Conservation (phyloP, 2,888 invertebrate genomes). For the Epirrhoe alternata region DNA sequence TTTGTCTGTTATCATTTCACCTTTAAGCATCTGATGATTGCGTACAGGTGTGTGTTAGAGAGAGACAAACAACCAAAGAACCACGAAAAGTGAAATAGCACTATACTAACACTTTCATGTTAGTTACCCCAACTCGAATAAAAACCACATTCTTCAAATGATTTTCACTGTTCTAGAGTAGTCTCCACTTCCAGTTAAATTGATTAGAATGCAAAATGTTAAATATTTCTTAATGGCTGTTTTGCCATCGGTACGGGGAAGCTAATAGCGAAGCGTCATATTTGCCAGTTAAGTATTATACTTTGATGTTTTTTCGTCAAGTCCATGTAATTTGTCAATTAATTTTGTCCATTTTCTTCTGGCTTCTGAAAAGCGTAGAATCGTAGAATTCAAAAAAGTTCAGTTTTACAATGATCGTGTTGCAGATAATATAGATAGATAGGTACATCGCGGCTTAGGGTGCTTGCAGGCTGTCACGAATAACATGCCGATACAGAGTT, state of each 20-base stretch:
- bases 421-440: neutral
- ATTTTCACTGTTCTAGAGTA: slow-evolving; percentile 8
- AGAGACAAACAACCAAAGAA: neutral
- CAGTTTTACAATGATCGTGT: slow-evolving; percentile 13
- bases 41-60: slow-evolving; percentile 6
- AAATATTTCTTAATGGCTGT: slow-evolving; percentile 11
- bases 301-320: slow-evolving; percentile 16
- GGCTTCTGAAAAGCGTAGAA: slow-evolving; percentile 17
- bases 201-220: slow-evolving; percentile 8
- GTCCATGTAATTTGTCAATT: slow-evolving; percentile 19
- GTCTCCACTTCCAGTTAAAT: slow-evolving; percentile 12
- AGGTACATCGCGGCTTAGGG: neutral
- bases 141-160: slow-evolving; percentile 20
- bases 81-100: slow-evolving; percentile 3
- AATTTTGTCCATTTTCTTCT: slow-evolving; percentile 11
- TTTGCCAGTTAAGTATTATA: slow-evolving; percentile 24
- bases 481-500: slow-evolving; percentile 2
- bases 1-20: slow-evolving; percentile 16
- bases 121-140: slow-evolving; percentile 3
- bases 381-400: slow-evolving; percentile 15
- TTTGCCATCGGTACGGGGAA: slow-evolving; percentile 27
- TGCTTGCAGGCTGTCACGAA: slow-evolving; percentile 8
- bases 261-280: slow-evolving; percentile 29
- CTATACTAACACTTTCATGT: slow-evolving; percentile 20
- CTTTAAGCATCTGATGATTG: slow-evolving; percentile 19